Base-by-base conservation (phyloP, 2,797 vertebrate genomes). In the Eremophila alpestris region DNA sequence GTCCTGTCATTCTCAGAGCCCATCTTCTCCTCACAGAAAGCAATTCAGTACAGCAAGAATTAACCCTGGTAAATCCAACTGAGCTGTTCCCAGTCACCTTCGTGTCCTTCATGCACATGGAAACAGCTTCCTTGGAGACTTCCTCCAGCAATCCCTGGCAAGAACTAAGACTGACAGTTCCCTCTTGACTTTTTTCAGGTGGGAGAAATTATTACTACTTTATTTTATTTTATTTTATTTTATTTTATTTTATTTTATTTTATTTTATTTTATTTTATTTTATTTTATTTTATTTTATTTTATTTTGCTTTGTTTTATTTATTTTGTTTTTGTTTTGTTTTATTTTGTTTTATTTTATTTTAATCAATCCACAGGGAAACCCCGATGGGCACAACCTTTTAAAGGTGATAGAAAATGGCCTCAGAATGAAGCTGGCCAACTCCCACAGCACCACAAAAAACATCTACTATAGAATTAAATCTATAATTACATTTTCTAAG, bases 401-500 rank as follows among this genome's bases (percentile, higher is more conserved):
- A 67, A 87, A 89, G 38, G 29, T 36, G 45, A 71, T 16, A 54
- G 54, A 77, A 91, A 80, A 48, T 24, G 18, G 34, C 12, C 45
- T 90, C 71, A 46, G 46, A 82, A 74, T 36, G 27, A 76, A 79
- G 24, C 32, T 83, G 49, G 4, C 15, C 48, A 49, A 24, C 18
- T 89, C 52, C 63, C 8, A 0, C 16, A 91, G 64, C 56, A 83
- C 38, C n/a, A 64, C 32, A 38, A 32, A 82, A 89, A 90, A 56
- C 56, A n/a, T 59, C 26, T 77, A 63, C 23, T 45, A 40, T 73
- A 22, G 65, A 93, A 93, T 86, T 86, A 83, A 86, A 93, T 64
- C 65, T 83, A 63, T 93, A 88, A 94, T 94, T 91, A 79, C 27
- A 56, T 84, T 94, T 96, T 93, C 70, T 67, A 94, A 84, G 45